Percentiles rank a stretch among this genome's conserved stretches.
Conservation (phyloP, 2,888 invertebrate genomes). For the Drosophila antonietae region DNA sequence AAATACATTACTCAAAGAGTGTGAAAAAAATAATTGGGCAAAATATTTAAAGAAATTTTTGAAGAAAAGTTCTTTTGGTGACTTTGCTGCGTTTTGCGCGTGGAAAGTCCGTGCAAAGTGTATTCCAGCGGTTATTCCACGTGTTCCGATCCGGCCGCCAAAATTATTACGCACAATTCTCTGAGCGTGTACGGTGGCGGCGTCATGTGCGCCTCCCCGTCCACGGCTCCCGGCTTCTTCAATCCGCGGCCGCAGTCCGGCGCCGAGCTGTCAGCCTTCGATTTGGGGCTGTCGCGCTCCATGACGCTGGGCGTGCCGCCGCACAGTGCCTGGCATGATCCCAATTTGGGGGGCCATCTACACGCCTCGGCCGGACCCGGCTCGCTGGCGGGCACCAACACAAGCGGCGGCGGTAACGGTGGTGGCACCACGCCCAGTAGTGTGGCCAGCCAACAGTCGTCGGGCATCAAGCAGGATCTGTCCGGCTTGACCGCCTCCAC, state of each 20-base stretch:
- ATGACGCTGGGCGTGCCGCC: slow-evolving; percentile 88
- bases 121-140: slow-evolving; percentile 79
- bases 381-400: slow-evolving; percentile 71
- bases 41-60: slow-evolving; percentile 9
- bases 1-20: slow-evolving; percentile 36
- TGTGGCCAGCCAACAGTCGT: slow-evolving; percentile 81
- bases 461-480: slow-evolving; percentile 83
- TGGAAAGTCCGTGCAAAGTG: slow-evolving; percentile 72
- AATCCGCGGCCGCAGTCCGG: slow-evolving; percentile 84
- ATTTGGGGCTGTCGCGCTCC: slow-evolving; percentile 85
- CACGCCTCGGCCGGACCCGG: slow-evolving; percentile 84
- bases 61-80: slow-evolving; percentile 17
- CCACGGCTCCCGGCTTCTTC: slow-evolving; percentile 85
- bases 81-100: slow-evolving; percentile 37
- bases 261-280: slow-evolving; percentile 84
- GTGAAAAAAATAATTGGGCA: slow-evolving; percentile 28
- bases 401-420: slow-evolving; percentile 77
- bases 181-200: slow-evolving; percentile 85
- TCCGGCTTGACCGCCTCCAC: slow-evolving; percentile 72
- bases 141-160: slow-evolving; percentile 84
- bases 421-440: slow-evolving; percentile 85
- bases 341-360: slow-evolving; percentile 84
- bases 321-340: slow-evolving; percentile 87
- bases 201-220: slow-evolving; percentile 85
- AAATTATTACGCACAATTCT: slow-evolving; percentile 85